These are phyloP conservation scores for Corvus moneduloides DNA, from an alignment of 2,113 vertebrate genomes.

Conservation along the genomic window DNA sequence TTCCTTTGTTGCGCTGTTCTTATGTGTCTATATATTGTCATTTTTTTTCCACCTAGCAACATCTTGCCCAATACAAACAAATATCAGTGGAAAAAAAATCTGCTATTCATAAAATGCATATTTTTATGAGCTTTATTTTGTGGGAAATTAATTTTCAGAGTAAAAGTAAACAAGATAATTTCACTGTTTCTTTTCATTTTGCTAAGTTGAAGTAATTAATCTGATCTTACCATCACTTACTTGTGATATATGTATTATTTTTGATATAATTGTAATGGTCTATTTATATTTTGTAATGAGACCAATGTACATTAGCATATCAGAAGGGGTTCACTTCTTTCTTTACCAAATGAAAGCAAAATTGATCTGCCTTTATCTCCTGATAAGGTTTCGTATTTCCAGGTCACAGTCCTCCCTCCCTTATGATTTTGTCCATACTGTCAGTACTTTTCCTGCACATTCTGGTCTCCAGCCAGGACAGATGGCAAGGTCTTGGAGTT, in stretches of 20 bases:
- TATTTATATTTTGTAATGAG: neutral
- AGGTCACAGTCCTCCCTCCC: neutral
- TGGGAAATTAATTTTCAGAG: neutral
- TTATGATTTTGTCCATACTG: neutral
- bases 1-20: neutral
- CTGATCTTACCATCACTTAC: neutral
- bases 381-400: neutral
- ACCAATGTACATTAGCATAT: neutral
- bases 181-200: neutral
- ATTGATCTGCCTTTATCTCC: neutral
- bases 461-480: neutral
- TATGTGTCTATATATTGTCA: accelerated
- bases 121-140: neutral
- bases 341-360: neutral
- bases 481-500: neutral
- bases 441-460: neutral
- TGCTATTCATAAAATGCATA: neutral
- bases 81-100: neutral
- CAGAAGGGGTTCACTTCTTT: neutral
- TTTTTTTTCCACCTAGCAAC: neutral
- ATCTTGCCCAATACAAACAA: neutral
- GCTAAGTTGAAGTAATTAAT: neutral
- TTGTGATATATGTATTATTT: neutral
- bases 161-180: neutral
- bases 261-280: neutral